phyloP scores from a whole-genome alignment of 1,140 invertebrate species.

The Venustaconcha ellipsiformis region DNA sequence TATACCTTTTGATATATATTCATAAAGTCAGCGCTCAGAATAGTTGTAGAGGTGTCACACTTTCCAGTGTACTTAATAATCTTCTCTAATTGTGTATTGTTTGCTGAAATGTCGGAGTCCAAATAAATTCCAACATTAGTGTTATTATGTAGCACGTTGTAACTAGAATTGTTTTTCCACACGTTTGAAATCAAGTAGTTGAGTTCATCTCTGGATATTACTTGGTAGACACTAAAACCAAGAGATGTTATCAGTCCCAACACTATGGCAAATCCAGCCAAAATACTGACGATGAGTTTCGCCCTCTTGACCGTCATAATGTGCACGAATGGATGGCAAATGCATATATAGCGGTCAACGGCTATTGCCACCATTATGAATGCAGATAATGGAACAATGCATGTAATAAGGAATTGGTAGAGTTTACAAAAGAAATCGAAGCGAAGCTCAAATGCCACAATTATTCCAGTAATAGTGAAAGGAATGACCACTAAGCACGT shows the following conservation, averaged over 20 bases:
- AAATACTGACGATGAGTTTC: constrained; percentile 52
- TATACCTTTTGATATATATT: constrained; percentile 58
- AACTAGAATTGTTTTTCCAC: too few species aligned
- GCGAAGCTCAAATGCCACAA: constrained; percentile 40
- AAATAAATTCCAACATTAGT: not conserved
- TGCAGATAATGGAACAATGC: constrained; percentile 63
- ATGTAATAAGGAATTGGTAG: constrained; percentile 65
- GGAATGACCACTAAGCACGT: constrained; percentile 62
- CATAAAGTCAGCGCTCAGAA: constrained; percentile 45
- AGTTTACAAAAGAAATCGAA: constrained; percentile 60
- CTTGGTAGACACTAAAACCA: constrained; percentile 49
- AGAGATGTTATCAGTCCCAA: constrained; percentile 58
- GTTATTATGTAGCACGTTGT: not conserved
- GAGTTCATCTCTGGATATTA: not conserved
- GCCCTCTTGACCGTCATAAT: constrained; percentile 58
- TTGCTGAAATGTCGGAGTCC: not conserved
- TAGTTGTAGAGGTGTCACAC: constrained; percentile 39
- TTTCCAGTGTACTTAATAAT: constrained; percentile 36
- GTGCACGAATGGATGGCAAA: constrained; percentile 64
- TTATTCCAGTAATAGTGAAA: constrained; percentile 55
- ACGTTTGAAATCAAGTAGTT: not conserved
- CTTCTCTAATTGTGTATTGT: not conserved
- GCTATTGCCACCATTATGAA: constrained; percentile 69
- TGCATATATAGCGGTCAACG: constrained; percentile 67
- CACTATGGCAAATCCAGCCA: constrained; percentile 50